Evolutionary conservation across 2,797 vertebrate species (phyloP).

Genomic region (Rhinophrynus dorsalis): DNA sequence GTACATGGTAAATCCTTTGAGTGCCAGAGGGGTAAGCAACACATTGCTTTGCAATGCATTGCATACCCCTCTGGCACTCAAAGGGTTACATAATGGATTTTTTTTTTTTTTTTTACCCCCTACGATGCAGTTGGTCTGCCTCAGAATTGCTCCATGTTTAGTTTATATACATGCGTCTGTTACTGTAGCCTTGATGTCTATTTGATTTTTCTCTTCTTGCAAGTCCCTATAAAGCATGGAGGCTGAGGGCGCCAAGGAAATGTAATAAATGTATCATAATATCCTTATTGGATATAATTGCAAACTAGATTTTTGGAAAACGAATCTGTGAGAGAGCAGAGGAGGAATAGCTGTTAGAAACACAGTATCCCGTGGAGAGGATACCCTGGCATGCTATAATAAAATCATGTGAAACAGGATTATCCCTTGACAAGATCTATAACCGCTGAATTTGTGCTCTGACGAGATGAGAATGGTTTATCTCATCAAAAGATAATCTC

Average conservation of each 20-base stretch:
- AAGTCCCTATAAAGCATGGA: no score
- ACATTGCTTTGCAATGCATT: no score
- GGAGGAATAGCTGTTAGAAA: conserved; percentile 3
- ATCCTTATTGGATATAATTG: conserved; percentile 6
- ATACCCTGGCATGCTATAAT: conserved; percentile 2
- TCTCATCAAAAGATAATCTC: conserved; percentile 49
- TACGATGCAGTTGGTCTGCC: no score
- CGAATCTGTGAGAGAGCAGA: neutral
- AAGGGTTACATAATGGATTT: no score
- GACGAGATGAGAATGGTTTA: conserved; percentile 44
- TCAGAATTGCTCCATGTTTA: no score
- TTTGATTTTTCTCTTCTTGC: no score
- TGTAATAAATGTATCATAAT: neutral
- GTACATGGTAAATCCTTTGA: no score
- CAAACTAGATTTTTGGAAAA: neutral
- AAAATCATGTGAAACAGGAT: conserved; percentile 40
- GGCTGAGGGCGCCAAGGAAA: neutral
- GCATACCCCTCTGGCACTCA: no score
- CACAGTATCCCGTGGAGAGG: fast-evolving
- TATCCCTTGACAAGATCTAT: conserved; percentile 36
- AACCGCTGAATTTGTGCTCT: conserved; percentile 33
- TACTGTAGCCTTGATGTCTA: no score
- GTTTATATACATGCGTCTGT: no score
- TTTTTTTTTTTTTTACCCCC: no score
- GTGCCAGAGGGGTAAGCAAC: no score